Percentiles rank a stretch among this genome's conserved stretches.
phyloP scores from a whole-genome alignment of 2,888 invertebrate genomes.

The Drosophila meridiana region DNA sequence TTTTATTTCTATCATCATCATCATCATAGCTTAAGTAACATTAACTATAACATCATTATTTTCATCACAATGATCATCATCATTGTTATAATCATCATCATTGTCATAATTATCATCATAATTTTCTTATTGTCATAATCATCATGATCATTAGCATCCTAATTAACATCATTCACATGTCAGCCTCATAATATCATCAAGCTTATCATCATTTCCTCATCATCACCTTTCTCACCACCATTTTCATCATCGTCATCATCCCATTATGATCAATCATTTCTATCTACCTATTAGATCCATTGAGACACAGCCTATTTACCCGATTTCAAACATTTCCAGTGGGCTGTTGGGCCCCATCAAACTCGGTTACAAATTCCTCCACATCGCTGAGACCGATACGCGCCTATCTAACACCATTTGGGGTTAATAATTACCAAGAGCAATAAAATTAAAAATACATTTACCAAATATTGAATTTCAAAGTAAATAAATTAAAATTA shows the following conservation, averaged over 20 bases:
- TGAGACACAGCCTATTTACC: neutral
- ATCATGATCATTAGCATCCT: no score
- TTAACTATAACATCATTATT: neutral
- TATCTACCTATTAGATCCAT: neutral
- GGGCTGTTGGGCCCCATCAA: neutral
- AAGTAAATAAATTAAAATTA: slow-evolving; percentile 77
- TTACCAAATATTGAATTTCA: slow-evolving; percentile 82
- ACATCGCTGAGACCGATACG: slow-evolving; percentile 41
- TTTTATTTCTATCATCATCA: neutral
- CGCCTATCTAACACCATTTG: slow-evolving; percentile 40
- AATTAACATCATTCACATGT: neutral
- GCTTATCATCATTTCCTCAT: neutral
- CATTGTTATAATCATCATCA: neutral
- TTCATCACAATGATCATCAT: neutral
- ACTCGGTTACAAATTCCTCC: slow-evolving; percentile 45
- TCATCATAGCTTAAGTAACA: neutral
- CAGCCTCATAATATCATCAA: neutral
- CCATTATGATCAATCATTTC: neutral
- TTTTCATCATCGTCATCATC: slow-evolving; percentile 1
- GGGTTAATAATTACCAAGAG: slow-evolving; percentile 60
- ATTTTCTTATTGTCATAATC: neutral
- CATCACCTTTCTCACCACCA: neutral
- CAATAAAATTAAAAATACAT: slow-evolving; percentile 72
- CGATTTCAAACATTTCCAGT: neutral
- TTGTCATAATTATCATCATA: neutral